Base-by-base conservation (phyloP, 2,797 vertebrate genomes). In the Gorsachius magnificus region DNA sequence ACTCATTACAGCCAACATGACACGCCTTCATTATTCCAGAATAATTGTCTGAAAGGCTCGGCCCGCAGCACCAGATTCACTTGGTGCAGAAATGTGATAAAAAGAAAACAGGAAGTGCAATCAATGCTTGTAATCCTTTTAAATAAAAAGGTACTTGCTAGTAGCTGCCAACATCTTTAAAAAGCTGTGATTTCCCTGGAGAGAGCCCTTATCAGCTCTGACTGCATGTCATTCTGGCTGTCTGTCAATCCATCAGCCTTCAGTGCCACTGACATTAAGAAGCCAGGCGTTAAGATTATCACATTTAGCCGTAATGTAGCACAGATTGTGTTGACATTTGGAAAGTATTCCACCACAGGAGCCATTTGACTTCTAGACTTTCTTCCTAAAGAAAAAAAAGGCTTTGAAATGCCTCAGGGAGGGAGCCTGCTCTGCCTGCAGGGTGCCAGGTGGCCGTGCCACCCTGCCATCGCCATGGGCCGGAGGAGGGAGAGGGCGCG, bases 251-350 rank as follows among this genome's bases (percentile, higher is more conserved):
- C 91, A 90, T 97, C 97, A 85, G 46, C 36, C 89, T 92, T 90
- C 92, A 24, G 96, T 94, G 94, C 48, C 95, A 36, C 97, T 97
- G 98, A 97, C 98, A 97, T 98, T 98, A 97, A 98, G 95, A 97
- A 97, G 95, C 96, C 93, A 94, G 83, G 95, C 95, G 35, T 91
- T 46, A 78, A 90, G 96, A 97, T 95, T 97, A 97, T 97, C 97
- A 75, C 97, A 87, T 97, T 97, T 97, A 97, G 96, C 95, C 31
- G 66, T 97, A 97, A 97, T 97, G 98, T 97, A 95, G 96, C 97
- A 89, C 96, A 97, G 97, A 98, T 97, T 98, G 97, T 97, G 95
- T 97, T 98, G 98, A 98, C 98, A 97, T 98, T 98, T 98, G 97
- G 97, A 96, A 97, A 97, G 96, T 95, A 94, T 94, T 96, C 97